Evolutionary conservation across 2,888 invertebrate species (phyloP).

Genomic region (Achlya flavicornis): DNA sequence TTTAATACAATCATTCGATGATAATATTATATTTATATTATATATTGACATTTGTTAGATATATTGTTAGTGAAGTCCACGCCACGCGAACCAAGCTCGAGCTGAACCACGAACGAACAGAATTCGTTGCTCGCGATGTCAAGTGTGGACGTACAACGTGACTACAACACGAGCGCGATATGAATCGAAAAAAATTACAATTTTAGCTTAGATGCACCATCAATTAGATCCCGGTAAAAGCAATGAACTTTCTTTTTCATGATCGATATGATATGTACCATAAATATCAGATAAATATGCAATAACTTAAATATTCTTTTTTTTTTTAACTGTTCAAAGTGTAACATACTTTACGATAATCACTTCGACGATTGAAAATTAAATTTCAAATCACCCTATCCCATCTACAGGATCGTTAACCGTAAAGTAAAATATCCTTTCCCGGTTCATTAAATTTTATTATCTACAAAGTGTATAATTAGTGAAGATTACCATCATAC

Average conservation of each 20-base stretch:
- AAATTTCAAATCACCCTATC: slow-evolving; percentile 43
- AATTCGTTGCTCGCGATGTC: too few relatives aligned
- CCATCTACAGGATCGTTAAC: slow-evolving; percentile 49
- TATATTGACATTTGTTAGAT: too few relatives aligned
- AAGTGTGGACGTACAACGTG: too few relatives aligned
- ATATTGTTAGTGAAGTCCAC: too few relatives aligned
- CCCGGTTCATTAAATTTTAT: slow-evolving; percentile 67
- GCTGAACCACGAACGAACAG: too few relatives aligned
- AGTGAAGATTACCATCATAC: slow-evolving; percentile 46
- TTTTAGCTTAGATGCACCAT: too few relatives aligned
- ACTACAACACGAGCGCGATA: too few relatives aligned
- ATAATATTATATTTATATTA: too few relatives aligned
- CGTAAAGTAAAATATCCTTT: slow-evolving; percentile 46
- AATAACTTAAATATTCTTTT: neutral
- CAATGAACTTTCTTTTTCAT: too few relatives aligned
- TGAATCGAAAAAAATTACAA: too few relatives aligned
- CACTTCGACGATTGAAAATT: slow-evolving; percentile 29
- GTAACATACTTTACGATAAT: neutral
- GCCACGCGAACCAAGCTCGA: too few relatives aligned
- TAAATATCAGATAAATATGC: neutral
- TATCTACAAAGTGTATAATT: slow-evolving; percentile 58
- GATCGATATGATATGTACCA: neutral
- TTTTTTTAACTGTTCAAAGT: neutral
- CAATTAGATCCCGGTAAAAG: too few relatives aligned
- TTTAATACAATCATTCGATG: neutral